phyloP scores from a whole-genome alignment of 2,888 invertebrate species.

The Apantesis nais region DNA sequence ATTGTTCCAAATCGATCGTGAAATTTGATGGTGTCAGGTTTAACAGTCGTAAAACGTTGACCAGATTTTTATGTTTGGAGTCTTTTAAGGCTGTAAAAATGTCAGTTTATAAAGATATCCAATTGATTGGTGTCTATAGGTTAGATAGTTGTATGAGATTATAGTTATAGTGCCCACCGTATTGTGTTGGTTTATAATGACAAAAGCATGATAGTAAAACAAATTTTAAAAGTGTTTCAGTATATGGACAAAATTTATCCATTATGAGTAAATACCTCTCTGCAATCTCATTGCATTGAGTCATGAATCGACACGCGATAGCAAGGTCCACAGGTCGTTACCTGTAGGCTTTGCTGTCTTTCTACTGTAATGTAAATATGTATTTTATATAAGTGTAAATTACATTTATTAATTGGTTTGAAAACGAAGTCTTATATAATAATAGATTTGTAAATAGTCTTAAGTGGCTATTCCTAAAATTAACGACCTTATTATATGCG shows the following conservation, averaged over 20 bases:
- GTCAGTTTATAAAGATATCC: conserved; percentile 29
- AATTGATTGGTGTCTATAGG: conserved; percentile 39
- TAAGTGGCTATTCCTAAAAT: neutral
- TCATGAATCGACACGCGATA: neutral
- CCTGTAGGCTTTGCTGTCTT: neutral
- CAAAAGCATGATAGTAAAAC: neutral
- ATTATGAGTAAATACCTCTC: neutral
- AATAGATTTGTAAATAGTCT: neutral
- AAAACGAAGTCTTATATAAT: neutral
- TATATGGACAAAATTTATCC: neutral
- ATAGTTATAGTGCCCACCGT: neutral
- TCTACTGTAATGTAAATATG: neutral
- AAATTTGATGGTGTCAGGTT: conserved; percentile 60
- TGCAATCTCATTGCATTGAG: neutral
- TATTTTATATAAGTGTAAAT: conserved; percentile 6
- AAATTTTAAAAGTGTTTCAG: neutral
- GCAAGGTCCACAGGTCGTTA: neutral
- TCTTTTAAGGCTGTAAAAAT: conserved; percentile 28
- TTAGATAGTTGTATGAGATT: conserved; percentile 20
- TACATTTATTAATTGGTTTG: conserved; percentile 1
- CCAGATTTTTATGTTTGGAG: conserved; percentile 28
- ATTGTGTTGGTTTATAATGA: neutral
- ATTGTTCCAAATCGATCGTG: conserved; percentile 66
- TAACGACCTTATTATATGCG: neutral
- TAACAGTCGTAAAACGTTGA: conserved; percentile 36